Evolutionary conservation across 2,113 vertebrate genomes (phyloP).

Genomic region (Pao palembangensis): DNA sequence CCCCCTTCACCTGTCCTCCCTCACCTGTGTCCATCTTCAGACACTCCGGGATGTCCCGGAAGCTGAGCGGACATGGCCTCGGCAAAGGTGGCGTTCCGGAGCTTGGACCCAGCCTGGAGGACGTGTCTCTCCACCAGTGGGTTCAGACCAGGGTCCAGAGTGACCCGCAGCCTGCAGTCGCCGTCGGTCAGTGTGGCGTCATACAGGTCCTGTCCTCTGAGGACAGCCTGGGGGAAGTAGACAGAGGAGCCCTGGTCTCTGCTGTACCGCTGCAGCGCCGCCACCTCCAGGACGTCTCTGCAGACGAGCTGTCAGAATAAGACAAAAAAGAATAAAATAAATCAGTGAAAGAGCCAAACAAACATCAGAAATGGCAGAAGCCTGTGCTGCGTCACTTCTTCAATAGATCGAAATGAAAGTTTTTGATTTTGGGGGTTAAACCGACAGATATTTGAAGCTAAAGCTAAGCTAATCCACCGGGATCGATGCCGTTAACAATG

Average conservation of each 20-base stretch:
- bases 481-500: neutral
- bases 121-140: conserved; percentile 55
- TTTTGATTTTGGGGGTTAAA: conserved; percentile 12
- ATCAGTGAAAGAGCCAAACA: neutral
- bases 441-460: neutral
- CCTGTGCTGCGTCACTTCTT: no score
- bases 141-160: conserved; percentile 71
- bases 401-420: no score
- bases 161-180: conserved; percentile 64
- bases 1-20: neutral
- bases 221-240: conserved; percentile 60
- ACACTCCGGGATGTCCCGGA: conserved; percentile 5
- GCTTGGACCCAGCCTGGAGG: conserved; percentile 45
- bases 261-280: conserved; percentile 61
- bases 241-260: conserved; percentile 51
- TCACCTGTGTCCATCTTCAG: conserved; percentile 25
- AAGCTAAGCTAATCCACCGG: conserved; percentile 9
- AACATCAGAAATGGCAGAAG: neutral
- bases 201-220: conserved; percentile 59
- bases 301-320: conserved; percentile 17
- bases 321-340: no score
- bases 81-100: conserved; percentile 52
- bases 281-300: conserved; percentile 47
- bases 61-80: conserved; percentile 30
- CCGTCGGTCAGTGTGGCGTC: conserved; percentile 71